Evolutionary conservation across 2,113 vertebrate species (phyloP).

Genomic region (Clarias gariepinus): DNA sequence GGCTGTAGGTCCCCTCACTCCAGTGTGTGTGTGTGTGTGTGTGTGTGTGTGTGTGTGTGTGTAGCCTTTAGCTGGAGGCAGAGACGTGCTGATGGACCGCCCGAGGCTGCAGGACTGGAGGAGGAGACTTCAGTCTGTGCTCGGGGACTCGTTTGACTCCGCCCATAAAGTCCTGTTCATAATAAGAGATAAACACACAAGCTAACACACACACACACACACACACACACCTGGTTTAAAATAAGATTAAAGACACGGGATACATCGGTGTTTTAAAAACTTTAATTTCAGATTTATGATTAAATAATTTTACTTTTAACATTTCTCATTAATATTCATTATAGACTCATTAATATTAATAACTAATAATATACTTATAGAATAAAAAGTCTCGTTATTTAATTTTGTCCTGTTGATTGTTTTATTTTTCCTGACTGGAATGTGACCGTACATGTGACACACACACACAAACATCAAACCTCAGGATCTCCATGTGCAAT

Average conservation of each 20-base stretch:
- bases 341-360: not conserved
- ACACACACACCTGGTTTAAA: not conserved
- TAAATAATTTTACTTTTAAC: not conserved
- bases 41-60: constrained; percentile 16
- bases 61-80: constrained; percentile 65
- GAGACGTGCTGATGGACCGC: constrained; percentile 66
- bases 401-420: not conserved
- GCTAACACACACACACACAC: constrained; percentile 56
- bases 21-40: not conserved
- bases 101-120: constrained; percentile 69
- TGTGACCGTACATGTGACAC: not conserved
- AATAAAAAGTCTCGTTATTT: not conserved
- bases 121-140: constrained; percentile 62
- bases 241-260: not conserved
- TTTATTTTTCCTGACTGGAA: not conserved
- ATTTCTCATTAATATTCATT: not conserved
- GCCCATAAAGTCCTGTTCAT: constrained; percentile 67
- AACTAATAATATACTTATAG: too few relatives aligned
- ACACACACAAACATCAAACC: not conserved
- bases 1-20: not conserved
- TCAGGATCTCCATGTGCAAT: too few relatives aligned
- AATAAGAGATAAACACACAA: constrained; percentile 60
- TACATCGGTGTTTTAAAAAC: not conserved
- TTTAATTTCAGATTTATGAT: not conserved
- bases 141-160: constrained; percentile 61